A percentile compares a stretch with the other conserved stretches of the same genome.
Conservation (phyloP, 30 jellyfish, hydroid and myxozoan species). For the Aurelia aurita region DNA sequence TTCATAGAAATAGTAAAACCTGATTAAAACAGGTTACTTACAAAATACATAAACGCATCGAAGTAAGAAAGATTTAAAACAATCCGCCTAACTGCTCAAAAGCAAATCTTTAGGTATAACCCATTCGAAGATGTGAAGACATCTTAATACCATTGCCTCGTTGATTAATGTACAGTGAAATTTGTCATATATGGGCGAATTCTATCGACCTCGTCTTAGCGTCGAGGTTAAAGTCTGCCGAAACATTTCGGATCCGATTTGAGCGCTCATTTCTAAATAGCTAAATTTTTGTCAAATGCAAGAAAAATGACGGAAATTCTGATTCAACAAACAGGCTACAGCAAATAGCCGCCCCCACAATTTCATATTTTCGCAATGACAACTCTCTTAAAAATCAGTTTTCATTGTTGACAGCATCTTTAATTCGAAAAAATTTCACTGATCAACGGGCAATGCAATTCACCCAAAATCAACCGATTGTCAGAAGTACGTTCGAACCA, state of each 20-base stretch:
- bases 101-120: conserved; percentile 42
- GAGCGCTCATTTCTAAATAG: no score
- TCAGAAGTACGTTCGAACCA: no score
- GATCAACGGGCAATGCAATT: conserved; percentile 8
- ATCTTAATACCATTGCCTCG: conserved; percentile 19
- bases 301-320: no score
- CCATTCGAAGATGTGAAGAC: conserved; percentile 37
- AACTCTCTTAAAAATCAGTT: no score
- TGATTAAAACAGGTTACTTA: conserved; percentile 31
- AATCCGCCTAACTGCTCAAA: conserved; percentile 41
- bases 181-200: neutral
- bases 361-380: no score
- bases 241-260: no score
- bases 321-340: no score
- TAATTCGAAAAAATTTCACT: no score
- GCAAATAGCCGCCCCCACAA: no score
- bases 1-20: conserved; percentile 60
- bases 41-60: conserved; percentile 57
- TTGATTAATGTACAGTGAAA: neutral
- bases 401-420: no score
- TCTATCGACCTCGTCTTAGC: neutral
- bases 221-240: neutral
- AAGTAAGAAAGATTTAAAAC: conserved; percentile 43
- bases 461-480: neutral
- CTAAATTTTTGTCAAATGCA: no score